A percentile compares a stretch with the other conserved stretches of the same genome.
Evolutionary conservation across 2,113 vertebrate genomes (phyloP).

Genomic region (Candoia aspera): DNA sequence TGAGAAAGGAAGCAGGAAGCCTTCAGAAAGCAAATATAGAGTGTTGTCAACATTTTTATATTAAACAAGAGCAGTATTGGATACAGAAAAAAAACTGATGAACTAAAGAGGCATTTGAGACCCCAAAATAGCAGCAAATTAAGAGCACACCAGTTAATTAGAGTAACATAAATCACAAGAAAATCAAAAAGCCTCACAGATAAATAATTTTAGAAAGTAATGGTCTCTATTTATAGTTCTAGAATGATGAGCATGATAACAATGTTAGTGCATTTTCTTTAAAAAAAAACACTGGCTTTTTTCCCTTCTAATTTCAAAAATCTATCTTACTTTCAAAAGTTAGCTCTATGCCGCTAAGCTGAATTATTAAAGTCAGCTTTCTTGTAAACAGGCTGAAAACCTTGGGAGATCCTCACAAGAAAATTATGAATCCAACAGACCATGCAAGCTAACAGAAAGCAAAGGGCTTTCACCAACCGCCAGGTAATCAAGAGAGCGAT

Average conservation of each 20-base stretch:
- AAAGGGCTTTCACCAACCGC: no score
- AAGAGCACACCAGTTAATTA: background rate
- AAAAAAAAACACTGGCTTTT: background rate
- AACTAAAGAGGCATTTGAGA: background rate
- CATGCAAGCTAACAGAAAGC: background rate
- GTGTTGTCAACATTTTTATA: background rate
- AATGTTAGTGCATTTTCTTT: background rate
- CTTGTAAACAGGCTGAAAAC: background rate
- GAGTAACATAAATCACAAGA: background rate
- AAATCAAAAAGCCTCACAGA: background rate
- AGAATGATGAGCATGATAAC: background rate
- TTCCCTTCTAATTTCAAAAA: background rate
- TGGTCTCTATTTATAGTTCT: background rate
- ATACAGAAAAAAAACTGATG: background rate
- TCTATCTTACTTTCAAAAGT: background rate
- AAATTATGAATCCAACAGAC: background rate
- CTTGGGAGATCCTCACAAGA: background rate
- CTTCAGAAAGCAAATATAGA: background rate
- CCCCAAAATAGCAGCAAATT: background rate
- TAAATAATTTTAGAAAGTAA: background rate
- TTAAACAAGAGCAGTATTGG: background rate
- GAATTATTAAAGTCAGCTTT: background rate
- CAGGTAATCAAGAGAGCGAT: no score
- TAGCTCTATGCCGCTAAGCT: background rate
- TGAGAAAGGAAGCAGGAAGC: background rate